A percentile compares a stretch with the other conserved stretches of the same genome.
Evolutionary conservation across 2,797 vertebrate genomes (phyloP).

Genomic region (Amphiprion clarkii): DNA sequence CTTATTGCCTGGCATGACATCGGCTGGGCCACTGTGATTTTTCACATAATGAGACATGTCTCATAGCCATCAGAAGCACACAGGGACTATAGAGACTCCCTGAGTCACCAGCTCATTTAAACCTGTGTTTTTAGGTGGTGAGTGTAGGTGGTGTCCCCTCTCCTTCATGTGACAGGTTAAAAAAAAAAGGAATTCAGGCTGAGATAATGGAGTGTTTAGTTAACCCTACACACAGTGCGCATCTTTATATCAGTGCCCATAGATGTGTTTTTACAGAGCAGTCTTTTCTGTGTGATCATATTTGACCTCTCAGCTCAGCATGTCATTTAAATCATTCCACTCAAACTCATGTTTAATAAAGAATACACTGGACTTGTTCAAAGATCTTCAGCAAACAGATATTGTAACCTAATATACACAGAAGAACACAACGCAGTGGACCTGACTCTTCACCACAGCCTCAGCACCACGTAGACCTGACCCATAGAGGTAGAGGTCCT

Average conservation of each 20-base stretch:
- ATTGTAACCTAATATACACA: too few species aligned
- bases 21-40: constrained; percentile 49
- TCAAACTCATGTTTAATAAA: constrained; percentile 17
- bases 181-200: background rate
- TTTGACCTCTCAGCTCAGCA: background rate
- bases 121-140: constrained; percentile 44
- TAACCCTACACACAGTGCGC: background rate
- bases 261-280: background rate
- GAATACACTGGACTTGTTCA: constrained; percentile 4
- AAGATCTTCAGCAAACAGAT: constrained; percentile 21
- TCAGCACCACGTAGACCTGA: too few species aligned
- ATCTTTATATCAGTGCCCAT: background rate
- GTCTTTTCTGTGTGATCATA: constrained; percentile 3
- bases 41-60: constrained; percentile 65
- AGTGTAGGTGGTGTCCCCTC: background rate
- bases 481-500: too few species aligned
- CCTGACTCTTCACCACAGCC: too few species aligned
- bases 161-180: background rate
- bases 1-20: constrained; percentile 59
- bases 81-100: constrained; percentile 25
- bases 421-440: too few species aligned
- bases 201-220: constrained; percentile 5
- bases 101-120: constrained; percentile 52
- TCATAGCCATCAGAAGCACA: constrained; percentile 23
- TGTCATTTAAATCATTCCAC: background rate